These are phyloP conservation scores for Crypturellus tataupa DNA, from an alignment of 2,797 vertebrate species.

Conservation along the genomic window DNA sequence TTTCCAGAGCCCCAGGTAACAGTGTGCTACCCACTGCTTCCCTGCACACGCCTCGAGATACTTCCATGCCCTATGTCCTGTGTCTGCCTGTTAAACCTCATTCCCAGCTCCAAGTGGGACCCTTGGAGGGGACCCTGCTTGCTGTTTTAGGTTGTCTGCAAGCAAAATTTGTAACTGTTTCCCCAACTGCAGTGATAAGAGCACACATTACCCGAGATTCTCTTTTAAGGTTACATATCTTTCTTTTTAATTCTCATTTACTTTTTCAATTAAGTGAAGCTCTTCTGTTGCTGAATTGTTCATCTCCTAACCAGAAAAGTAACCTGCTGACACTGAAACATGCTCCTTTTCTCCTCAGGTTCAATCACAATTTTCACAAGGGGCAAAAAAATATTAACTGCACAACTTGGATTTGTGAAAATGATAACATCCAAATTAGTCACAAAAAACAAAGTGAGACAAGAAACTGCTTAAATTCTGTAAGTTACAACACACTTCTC, in stretches of 20 bases:
- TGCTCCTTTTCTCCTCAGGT: not conserved
- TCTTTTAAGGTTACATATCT: not conserved
- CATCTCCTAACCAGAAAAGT: not conserved
- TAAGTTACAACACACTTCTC: accelerated
- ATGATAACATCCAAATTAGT: not conserved
- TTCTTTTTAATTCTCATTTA: not conserved
- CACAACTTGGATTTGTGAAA: not conserved
- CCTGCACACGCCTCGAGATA: not conserved
- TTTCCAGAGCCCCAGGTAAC: too few species aligned
- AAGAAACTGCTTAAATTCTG: accelerated
- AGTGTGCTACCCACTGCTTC: not conserved
- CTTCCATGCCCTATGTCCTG: too few species aligned
- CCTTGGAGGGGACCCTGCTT: not conserved
- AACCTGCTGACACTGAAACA: not conserved
- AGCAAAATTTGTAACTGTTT: not conserved
- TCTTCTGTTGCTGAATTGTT: not conserved
- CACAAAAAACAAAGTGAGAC: not conserved
- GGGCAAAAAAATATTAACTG: not conserved
- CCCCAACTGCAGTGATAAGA: not conserved
- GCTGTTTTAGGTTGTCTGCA: not conserved
- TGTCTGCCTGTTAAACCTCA: too few species aligned
- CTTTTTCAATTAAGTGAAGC: not conserved
- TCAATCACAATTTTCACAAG: not conserved
- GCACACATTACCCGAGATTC: accelerated
- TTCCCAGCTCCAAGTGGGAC: not conserved